Conservation (phyloP, 2,888 invertebrate species). For the Hemithea aestivaria region DNA sequence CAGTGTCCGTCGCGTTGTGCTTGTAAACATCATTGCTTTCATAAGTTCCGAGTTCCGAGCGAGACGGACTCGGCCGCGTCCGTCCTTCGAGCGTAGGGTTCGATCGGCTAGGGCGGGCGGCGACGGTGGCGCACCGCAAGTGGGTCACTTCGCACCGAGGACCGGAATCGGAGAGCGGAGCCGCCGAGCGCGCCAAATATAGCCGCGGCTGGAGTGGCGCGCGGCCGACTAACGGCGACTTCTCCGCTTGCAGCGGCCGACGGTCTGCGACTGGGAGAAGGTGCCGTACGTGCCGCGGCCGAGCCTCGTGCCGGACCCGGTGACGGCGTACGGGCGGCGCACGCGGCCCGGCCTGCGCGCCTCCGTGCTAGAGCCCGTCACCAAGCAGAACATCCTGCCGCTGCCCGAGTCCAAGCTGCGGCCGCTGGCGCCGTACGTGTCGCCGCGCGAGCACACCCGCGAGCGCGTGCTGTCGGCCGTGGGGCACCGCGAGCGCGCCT, state of each 20-base stretch:
- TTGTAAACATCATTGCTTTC: slow-evolving; percentile 67
- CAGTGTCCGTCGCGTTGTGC: slow-evolving; percentile 43
- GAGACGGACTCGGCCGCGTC: slow-evolving; percentile 23
- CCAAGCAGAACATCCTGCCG: slow-evolving; percentile 81
- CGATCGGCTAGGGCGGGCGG: slow-evolving; percentile 33
- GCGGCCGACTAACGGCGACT: slow-evolving; percentile 74
- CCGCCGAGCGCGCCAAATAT: slow-evolving; percentile 78
- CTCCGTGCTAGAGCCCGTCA: slow-evolving; percentile 75
- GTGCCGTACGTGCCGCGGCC: slow-evolving; percentile 92
- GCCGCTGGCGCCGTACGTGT: slow-evolving; percentile 83
- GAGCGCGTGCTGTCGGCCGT: slow-evolving; percentile 81
- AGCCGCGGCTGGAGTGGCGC: slow-evolving; percentile 75
- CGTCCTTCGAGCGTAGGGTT: slow-evolving; percentile 26
- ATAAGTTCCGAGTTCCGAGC: slow-evolving; percentile 42
- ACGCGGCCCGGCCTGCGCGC: slow-evolving; percentile 67
- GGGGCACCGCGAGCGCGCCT: slow-evolving; percentile 77
- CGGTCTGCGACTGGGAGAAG: slow-evolving; percentile 91
- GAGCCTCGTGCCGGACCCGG: slow-evolving; percentile 89
- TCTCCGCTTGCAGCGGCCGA: slow-evolving; percentile 84
- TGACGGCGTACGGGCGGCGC: slow-evolving; percentile 89
- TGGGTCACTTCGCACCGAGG: slow-evolving; percentile 67
- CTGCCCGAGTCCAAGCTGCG: slow-evolving; percentile 77
- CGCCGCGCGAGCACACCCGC: slow-evolving; percentile 82
- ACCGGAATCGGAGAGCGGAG: slow-evolving; percentile 65
- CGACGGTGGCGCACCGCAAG: slow-evolving; percentile 50